phyloP scores from a whole-genome alignment of 2,113 vertebrate genomes.

The Osmerus mordax region DNA sequence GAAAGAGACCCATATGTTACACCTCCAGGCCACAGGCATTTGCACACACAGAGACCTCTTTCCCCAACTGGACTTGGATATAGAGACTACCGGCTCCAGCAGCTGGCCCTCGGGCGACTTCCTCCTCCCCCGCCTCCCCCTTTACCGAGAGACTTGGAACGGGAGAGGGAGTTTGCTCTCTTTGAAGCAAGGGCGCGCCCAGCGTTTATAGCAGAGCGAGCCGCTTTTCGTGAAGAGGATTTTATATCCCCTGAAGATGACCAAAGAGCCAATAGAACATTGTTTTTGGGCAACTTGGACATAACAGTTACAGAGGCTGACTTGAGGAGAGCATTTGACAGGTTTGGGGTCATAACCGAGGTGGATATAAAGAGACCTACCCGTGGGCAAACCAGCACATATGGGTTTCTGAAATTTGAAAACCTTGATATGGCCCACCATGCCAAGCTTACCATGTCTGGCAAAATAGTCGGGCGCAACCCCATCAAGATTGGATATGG shows the following conservation, averaged over 20 bases:
- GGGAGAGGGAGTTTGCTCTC: slow-evolving; percentile 84
- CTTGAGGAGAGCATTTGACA: slow-evolving; percentile 86
- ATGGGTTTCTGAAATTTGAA: slow-evolving; percentile 96
- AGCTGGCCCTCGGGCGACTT: slow-evolving; percentile 87
- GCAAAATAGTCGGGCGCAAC: slow-evolving; percentile 91
- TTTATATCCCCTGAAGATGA: slow-evolving; percentile 96
- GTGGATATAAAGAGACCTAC: slow-evolving; percentile 93
- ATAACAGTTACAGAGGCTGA: slow-evolving; percentile 90
- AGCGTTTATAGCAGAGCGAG: slow-evolving; percentile 82
- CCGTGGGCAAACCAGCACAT: slow-evolving; percentile 89
- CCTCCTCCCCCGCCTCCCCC: slow-evolving; percentile 88
- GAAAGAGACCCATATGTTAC: slow-evolving; percentile 82
- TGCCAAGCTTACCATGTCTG: slow-evolving; percentile 96
- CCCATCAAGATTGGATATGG: slow-evolving; percentile 96
- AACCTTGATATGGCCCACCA: slow-evolving; percentile 97
- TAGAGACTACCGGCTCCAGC: slow-evolving; percentile 91
- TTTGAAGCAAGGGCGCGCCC: slow-evolving; percentile 87
- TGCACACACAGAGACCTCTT: slow-evolving; percentile 78
- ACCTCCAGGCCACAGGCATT: slow-evolving; percentile 73
- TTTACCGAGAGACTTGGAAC: slow-evolving; percentile 84
- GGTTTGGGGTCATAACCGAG: slow-evolving; percentile 95
- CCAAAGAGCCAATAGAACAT: slow-evolving; percentile 91
- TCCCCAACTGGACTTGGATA: slow-evolving; percentile 88
- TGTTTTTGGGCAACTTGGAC: slow-evolving; percentile 95
- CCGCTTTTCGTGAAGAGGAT: slow-evolving; percentile 86